Base-by-base conservation (phyloP, 2,888 invertebrate species). In the Thalpophila matura region DNA sequence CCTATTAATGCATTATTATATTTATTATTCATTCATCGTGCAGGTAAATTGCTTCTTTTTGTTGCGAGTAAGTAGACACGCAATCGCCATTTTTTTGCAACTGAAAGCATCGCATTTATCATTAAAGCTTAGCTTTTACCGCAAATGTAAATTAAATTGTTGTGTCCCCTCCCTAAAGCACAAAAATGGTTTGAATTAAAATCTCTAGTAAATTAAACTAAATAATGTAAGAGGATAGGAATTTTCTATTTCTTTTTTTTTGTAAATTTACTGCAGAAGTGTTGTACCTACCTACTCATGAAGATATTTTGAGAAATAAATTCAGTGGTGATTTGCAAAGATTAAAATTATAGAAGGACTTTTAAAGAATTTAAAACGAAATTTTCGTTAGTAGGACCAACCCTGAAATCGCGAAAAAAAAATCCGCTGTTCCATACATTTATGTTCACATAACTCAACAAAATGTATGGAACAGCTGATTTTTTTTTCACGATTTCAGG, bases 131-230 rank as follows among this genome's bases (percentile, higher is more conserved):
- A 64, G 71, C 68, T 72, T 73, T 76, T 59, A 58, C 76, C 74
- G 62, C 77, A 75, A 82, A 81, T 82, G 82, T 81, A 84, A 83
- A 84, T 84, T 74, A 80, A 81, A 84, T 65, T 76, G 76, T 43
- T 47, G 47, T 38, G 73, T 59, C 79, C 74, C 72, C 62, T 64
- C 61, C 64, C 51, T 62, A 60, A 74, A 56, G 51, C 64, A 63
- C 73, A 79, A 79, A 79, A 79, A 75, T 67, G 73, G 68, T 58
- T 65, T 58, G 49, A 64, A 79, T 79, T 70, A 79, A 79, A 74
- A 79, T 66, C 53, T 58, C 69, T 58, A 68, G 61, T 56, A 66
- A 76, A 76, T 77, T 68, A 58, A 69, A 63, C 53, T 50, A 60
- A 69, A 53, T 26, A 68, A 74, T 51, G 49, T 54, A 55, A 74